Evolutionary conservation across 2,888 invertebrate genomes (phyloP).

Genomic region (Oscheius sp.): DNA sequence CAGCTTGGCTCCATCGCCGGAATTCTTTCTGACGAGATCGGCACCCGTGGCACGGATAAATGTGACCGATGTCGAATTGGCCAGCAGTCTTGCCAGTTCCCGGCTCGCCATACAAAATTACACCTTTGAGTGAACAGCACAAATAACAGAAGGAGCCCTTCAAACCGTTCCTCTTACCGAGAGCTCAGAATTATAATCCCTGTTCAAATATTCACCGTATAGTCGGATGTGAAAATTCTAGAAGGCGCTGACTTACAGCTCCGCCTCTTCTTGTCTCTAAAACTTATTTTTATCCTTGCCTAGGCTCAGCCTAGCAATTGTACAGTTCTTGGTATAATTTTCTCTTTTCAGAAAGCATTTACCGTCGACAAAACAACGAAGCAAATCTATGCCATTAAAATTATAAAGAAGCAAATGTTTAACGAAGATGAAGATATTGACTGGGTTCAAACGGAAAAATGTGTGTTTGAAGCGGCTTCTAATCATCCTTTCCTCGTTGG

Average conservation of each 20-base stretch:
- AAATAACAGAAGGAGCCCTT: too few species aligned
- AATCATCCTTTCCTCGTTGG: constrained; percentile 99
- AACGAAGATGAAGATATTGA: constrained; percentile 94
- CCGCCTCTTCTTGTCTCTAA: not conserved
- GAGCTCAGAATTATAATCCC: too few species aligned
- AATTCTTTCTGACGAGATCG: constrained; percentile 95
- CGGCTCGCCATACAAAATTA: constrained; percentile 95
- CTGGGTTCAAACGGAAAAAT: constrained; percentile 97
- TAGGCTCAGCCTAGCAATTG: not conserved
- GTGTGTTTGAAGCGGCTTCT: constrained; percentile 99
- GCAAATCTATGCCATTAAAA: constrained; percentile 99
- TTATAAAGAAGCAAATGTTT: constrained; percentile 97
- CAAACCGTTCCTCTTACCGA: too few species aligned
- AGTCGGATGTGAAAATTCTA: too few species aligned
- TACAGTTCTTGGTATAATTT: not conserved
- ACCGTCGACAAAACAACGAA: constrained; percentile 93
- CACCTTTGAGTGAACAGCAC: constrained; percentile 98
- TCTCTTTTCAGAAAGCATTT: constrained; percentile 88
- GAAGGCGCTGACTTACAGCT: not conserved
- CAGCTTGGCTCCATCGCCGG: constrained; percentile 96
- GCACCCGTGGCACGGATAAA: constrained; percentile 98
- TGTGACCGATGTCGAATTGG: constrained; percentile 98
- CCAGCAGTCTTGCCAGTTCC: constrained; percentile 92
- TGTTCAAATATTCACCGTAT: too few species aligned
- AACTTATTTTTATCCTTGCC: not conserved